Base-by-base conservation (phyloP, 2,888 invertebrate genomes). In the Amorpha juglandis region DNA sequence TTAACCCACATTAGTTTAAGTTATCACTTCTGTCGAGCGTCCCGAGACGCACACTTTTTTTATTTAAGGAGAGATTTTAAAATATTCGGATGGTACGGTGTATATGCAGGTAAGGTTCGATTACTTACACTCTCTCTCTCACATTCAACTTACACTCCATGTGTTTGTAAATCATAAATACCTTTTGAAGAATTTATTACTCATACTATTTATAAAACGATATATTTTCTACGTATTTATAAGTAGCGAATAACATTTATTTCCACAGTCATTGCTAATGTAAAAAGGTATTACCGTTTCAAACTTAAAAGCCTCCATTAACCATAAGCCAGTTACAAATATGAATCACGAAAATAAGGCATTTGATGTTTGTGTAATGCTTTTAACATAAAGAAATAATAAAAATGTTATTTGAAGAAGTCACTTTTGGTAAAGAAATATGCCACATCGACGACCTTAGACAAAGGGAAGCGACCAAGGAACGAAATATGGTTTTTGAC, bases 401-500 rank as follows among this genome's bases (percentile, higher is more conserved):
- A 71, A 75, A 73, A 69, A 71, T 71, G 71, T 68, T 68, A 71
- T 69, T 70, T 69, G 27, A 27, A 68, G 70, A 35, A 69, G 68
- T 68, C 68, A 73, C 69, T 70, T 75, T 82, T 74, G 72, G 71
- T 74, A 73, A 70, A 74, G 78, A 84, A 83, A 81, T 83, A 78
- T 76, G 77, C 78, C 19, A 16, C 19, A 11, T 19, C 38, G 38
- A 8, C 38, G 52, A 52, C 27, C 52, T 52, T 27, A 52, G 52
- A 12, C 33, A 35, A 6, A 27, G 35, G 33, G 8, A 8, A 9
- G 16, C 7, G 16, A 0, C 4, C 35, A 55, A 9, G 2, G 11
- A 12, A 12, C 12, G 52, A 52, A 52, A 27, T 21, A 52, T 27
- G 52, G 12, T 9, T 52, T 52, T 52, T 52, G 4, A 48, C n/a